Conservation (phyloP, 1,140 invertebrate genomes). For the Drosophila kanapiae region DNA sequence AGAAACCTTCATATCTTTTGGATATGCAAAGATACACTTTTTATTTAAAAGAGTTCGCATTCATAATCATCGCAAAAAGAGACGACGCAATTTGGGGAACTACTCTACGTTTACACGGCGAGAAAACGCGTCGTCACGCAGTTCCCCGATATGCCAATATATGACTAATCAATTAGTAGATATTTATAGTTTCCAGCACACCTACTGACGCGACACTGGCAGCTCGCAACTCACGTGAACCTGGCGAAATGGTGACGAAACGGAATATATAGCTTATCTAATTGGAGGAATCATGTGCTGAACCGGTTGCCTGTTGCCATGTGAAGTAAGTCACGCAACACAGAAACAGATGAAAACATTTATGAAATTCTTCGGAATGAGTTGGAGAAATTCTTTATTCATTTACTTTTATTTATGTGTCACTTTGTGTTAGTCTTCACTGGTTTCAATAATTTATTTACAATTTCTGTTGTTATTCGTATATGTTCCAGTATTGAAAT, state of each 20-base stretch:
- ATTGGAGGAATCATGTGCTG: conserved; percentile 2
- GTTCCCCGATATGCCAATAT: conserved; percentile 19
- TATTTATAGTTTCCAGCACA: conserved; percentile 49
- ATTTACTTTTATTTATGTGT: too few species aligned
- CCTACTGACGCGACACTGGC: background rate
- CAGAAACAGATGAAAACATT: conserved; percentile 6
- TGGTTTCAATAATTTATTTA: background rate
- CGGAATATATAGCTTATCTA: conserved; percentile 22
- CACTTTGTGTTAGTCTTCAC: background rate
- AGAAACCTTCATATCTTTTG: background rate
- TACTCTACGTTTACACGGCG: background rate
- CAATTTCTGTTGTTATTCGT: too few species aligned
- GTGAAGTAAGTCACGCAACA: conserved; percentile 7
- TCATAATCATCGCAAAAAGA: conserved; percentile 1
- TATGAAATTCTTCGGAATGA: conserved; percentile 16
- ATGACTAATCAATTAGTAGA: conserved; percentile 49
- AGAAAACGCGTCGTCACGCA: conserved; percentile 2
- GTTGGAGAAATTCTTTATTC: conserved; percentile 2
- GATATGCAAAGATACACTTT: background rate
- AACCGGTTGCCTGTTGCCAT: conserved; percentile 16
- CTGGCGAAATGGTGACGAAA: conserved; percentile 28
- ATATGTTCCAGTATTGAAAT: too few species aligned
- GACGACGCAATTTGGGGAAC: conserved; percentile 15
- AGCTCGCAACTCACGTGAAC: conserved; percentile 31
- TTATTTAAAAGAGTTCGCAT: conserved; percentile 1